Base-by-base conservation (phyloP, 2,888 invertebrate species). In the Lomographa bimaculata region DNA sequence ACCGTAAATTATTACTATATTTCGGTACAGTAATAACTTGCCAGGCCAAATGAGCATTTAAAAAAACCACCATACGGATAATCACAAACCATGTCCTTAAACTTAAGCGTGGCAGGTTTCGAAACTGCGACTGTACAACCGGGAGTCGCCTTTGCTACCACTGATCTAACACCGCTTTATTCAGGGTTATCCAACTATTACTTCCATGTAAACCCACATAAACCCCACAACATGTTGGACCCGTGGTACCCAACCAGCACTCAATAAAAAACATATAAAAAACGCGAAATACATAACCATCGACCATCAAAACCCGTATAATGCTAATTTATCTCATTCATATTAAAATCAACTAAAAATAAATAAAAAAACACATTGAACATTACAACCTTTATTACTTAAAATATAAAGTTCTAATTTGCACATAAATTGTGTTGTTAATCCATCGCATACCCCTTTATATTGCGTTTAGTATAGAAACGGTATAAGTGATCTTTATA, bases 271-370 rank as follows among this genome's bases (percentile, higher is more conserved):
- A 35, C 24, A 35, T 34, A 34, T 16, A 45, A 46, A 42, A 26
- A 33, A 46, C 32, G 25, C 30, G 30, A 24, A 32, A 29, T 40
- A 52, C 49, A 37, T 36, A 54, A 58, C 57, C 59, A 50, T 48
- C 47, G 21, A 40, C 33, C 40, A 40, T 28, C 18, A 9, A 8
- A 43, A 50, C 53, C 49, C 52, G 55, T 53, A 54, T 53, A 54
- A 51, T 54, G 57, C 60, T 57, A 52, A 61, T 52, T 43, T 45
- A n/a, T 27, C 36, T 20, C 46, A 57, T 60, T 62, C 58, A 57
- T 60, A 62, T 61, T 60, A 26, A 58, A 66, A 64, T 50, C 7
- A 25, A 7, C 25, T 38, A 32, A 49, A 41, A 40, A 37, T 20
- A 32, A 34, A 34, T 5, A 2, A 8, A 18, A 26, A 30, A 28